Base-by-base conservation (phyloP, 2,113 vertebrate species). In the Apaloderma vittatum region DNA sequence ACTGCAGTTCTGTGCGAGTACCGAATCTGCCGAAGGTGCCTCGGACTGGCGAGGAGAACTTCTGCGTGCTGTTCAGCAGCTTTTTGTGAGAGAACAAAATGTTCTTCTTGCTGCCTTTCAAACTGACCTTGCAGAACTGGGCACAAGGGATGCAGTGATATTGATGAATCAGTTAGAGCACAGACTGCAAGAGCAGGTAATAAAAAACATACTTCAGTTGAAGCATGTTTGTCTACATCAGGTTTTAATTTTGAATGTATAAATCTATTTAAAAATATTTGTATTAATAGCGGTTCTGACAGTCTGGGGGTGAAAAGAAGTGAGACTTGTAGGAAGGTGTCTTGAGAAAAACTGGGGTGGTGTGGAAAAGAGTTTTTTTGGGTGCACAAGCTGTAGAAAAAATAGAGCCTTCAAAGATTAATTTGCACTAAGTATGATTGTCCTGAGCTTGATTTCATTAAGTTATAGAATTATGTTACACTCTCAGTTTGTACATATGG, bases 1-100 rank as follows among this genome's bases (percentile, higher is more conserved):
- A 15, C 86, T 52, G 15, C 88, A 98, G 98, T 43, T 95, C 71
- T 97, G 29, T 94, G 87, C 92, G 76, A 93, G 61, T 57, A 65
- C 89, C 78, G 97, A 96, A 9, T 73, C 97, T 94, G 58, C 85
- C 52, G 98, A 98, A 40, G 77, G 49, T 40, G 18, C 83, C 24
- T 97, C 93, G 14, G 99, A 99, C 97, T 99, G 99, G 99, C 97
- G 99, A 62, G 97, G 97, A 18, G 98, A 99, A 97, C 98, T 99
- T 61, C 97, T 99, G 43, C 93, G 94, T n/a, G 98, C 99, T 12
- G 92, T 99, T 63, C 99, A 98, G 3, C 98, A 98, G 94, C 98
- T 99, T 91, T 99, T 99, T 79, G 70, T 97, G 78, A 97, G 96
- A 70, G 99, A 99, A 94, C 98, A 96, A 26, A 96, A 97, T n/a